Evolutionary conservation across 2,888 invertebrate species (phyloP).

Genomic region (Conomelus anceps): DNA sequence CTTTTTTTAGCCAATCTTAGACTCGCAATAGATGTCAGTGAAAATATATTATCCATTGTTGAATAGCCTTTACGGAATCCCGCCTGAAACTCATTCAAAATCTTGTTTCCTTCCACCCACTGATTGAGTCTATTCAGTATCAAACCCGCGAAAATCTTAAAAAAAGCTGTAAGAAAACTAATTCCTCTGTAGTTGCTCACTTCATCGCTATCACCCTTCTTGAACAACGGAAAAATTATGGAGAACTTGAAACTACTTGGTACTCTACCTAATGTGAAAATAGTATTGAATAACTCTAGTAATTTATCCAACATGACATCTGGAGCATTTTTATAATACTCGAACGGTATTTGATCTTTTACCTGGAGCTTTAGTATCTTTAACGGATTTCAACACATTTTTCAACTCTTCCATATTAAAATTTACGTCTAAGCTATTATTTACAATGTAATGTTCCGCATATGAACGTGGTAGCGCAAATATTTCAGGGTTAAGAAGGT

Average conservation of each 20-base stretch:
- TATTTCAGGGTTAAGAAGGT: not conserved
- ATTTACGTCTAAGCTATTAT: not conserved
- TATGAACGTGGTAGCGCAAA: not conserved
- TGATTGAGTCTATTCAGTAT: conserved; percentile 9
- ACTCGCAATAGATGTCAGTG: conserved; percentile 22
- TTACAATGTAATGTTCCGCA: not conserved
- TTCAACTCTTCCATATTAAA: conserved; percentile 1
- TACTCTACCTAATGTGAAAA: conserved; percentile 13
- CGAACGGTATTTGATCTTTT: conserved; percentile 18
- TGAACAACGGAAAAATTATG: conserved; percentile 23
- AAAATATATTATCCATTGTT: conserved; percentile 28
- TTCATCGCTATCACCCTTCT: conserved; percentile 16
- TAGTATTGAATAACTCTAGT: conserved; percentile 9
- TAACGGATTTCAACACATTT: not conserved
- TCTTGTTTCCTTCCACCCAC: conserved; percentile 19
- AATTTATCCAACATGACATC: not conserved
- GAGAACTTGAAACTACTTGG: conserved; percentile 15
- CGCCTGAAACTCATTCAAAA: conserved; percentile 28
- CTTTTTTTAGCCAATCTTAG: conserved; percentile 18
- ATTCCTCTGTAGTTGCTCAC: conserved; percentile 21
- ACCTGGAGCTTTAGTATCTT: conserved; percentile 17
- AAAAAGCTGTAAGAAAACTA: conserved; percentile 10
- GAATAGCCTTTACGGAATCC: conserved; percentile 26
- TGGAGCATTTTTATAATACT: conserved; percentile 18
- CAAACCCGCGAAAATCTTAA: conserved; percentile 20